These are phyloP conservation scores for Bimastos eiseni DNA, from an alignment of 2,888 invertebrate species.

Conservation along the genomic window DNA sequence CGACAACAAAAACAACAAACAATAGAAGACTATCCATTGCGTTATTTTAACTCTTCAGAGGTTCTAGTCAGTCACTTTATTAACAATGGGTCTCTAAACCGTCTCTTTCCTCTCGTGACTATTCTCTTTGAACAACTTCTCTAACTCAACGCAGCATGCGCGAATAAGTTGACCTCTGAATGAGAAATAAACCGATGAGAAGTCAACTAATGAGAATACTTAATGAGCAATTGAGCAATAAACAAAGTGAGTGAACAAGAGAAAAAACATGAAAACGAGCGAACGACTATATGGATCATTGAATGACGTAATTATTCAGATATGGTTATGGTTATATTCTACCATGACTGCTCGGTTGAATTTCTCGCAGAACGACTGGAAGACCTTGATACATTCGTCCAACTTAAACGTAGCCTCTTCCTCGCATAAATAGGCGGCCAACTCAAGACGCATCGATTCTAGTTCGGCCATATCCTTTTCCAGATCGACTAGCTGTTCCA, in stretches of 20 bases:
- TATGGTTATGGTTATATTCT: background rate
- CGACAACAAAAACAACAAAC: background rate
- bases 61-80: background rate
- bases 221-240: no score
- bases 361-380: slow-evolving; percentile 57
- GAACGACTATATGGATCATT: no score
- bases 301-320: no score
- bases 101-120: no score
- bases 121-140: no score
- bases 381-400: slow-evolving; percentile 57
- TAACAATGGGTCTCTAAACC: no score
- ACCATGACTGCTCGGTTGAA: slow-evolving; percentile 44
- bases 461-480: slow-evolving; percentile 46
- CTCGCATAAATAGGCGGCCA: slow-evolving; percentile 60
- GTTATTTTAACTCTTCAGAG: background rate
- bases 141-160: no score
- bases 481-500: slow-evolving; percentile 51
- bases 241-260: no score
- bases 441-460: slow-evolving; percentile 52
- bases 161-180: no score
- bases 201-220: no score
- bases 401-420: slow-evolving; percentile 56
- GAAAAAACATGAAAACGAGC: no score
- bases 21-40: background rate
- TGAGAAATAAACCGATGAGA: no score